These are phyloP conservation scores for Mugil cephalus DNA, from an alignment of 2,113 vertebrate genomes.

Conservation along the genomic window DNA sequence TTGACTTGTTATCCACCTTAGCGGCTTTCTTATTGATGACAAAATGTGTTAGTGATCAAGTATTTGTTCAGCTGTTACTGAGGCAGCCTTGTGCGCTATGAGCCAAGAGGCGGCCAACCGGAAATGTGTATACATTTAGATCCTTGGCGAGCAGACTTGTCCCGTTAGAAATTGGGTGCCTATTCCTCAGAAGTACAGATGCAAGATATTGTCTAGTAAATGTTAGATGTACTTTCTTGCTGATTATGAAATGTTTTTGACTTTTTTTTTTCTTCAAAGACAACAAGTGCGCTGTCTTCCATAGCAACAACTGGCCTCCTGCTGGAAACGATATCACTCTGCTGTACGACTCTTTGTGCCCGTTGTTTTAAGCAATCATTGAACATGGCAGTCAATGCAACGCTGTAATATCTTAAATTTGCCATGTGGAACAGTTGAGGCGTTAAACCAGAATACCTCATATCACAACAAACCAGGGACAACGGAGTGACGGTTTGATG, in stretches of 20 bases:
- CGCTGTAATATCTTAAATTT: conserved; percentile 65
- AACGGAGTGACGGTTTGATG: conserved; percentile 61
- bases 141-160: conserved; percentile 42
- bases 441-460: conserved; percentile 79
- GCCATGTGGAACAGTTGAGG: conserved; percentile 60
- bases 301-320: conserved; percentile 81
- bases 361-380: conserved; percentile 78
- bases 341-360: conserved; percentile 37
- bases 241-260: conserved; percentile 53
- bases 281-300: conserved; percentile 86
- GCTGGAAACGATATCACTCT: conserved; percentile 80
- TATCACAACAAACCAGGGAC: conserved; percentile 83
- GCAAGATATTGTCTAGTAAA: conserved; percentile 57
- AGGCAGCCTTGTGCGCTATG: conserved; percentile 25
- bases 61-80: conserved; percentile 58
- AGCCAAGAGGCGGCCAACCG: conserved; percentile 20
- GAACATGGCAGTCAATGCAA: conserved; percentile 82
- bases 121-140: conserved; percentile 43
- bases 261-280: conserved; percentile 59
- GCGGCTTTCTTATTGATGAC: conserved; percentile 62
- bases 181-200: conserved; percentile 64
- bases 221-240: conserved; percentile 64
- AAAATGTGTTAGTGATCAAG: conserved; percentile 67
- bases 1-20: conserved; percentile 68
- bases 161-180: conserved; percentile 63